Evolutionary conservation across 2,113 vertebrate species (phyloP), one percentile per base, ranked within the genome.

Genomic region (Vireo altiloquus): DNA sequence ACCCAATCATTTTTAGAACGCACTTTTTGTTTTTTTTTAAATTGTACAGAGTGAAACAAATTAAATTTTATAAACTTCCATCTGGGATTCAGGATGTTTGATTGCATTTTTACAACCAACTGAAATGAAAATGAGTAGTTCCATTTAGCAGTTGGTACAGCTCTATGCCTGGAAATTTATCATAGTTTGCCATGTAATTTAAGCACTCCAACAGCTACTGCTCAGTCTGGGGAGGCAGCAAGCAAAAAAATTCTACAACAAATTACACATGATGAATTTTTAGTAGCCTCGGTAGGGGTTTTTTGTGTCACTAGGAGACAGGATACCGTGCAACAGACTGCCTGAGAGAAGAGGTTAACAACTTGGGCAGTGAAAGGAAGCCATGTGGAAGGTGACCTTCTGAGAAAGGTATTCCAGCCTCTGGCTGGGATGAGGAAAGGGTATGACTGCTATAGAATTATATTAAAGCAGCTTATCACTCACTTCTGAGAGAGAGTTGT

Each of bases 121-220:
- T 54, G 63, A 94, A 94, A 90, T 74, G 57, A 92, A 82, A 94
- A 93, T 75, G 17, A 94, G 72, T 85, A 75, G 50, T 57, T 87
- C 95, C 79, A 21, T 90, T 87, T 28, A 90, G 74, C 42, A 94
- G 63, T 75, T 79, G 52, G 35, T 88, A 87, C 49, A 69, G 50
- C 76, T 49, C 56, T 89, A 10, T 22, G 59, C 72, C 56, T 64
- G 49, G 63, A 86, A 74, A 93, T 96, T 92, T 91, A 90, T 94
- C 80, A 91, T 66, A 82, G 61, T 92, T 95, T 89, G 50, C 78
- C 60, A 47, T 17, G 40, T 75, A 97, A 96, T 89, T 94, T 93
- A 92, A 93, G 90, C 64, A 82, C 66, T 81, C 69, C 63, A 92
- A 53, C 82, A 92, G 75, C 69, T 66, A 89, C 30, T 66, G 68